Evolutionary conservation across 2,888 invertebrate species (phyloP).

Genomic region (Cremastinae sp.): DNA sequence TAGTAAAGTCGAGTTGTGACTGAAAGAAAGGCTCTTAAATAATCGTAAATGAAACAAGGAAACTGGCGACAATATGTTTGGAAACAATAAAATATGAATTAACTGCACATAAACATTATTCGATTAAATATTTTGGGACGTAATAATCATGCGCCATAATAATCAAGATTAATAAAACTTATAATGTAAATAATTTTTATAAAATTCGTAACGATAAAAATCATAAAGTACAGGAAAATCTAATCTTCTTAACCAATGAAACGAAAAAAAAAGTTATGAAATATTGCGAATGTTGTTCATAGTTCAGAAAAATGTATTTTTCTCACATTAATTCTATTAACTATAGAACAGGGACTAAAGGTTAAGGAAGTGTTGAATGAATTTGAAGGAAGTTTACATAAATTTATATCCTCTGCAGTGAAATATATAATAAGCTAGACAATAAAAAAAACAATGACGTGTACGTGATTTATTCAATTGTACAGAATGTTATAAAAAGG

Average conservation of each 20-base stretch:
- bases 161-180: not conserved
- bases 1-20: too few relatives aligned
- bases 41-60: conserved; percentile 12
- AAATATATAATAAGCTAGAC: not conserved
- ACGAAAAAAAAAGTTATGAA: too few relatives aligned
- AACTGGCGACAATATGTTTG: not conserved
- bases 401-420: too few relatives aligned
- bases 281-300: too few relatives aligned
- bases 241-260: too few relatives aligned
- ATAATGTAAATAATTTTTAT: conserved; percentile 5
- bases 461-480: not conserved
- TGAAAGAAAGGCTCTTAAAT: too few relatives aligned
- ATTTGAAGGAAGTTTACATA: not conserved
- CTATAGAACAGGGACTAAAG: not conserved
- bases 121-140: not conserved
- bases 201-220: not conserved
- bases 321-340: too few relatives aligned
- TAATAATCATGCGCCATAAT: too few relatives aligned
- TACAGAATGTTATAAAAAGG: not conserved
- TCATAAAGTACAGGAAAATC: too few relatives aligned
- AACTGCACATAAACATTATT: not conserved
- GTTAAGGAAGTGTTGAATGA: not conserved
- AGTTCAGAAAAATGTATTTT: too few relatives aligned
- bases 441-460: too few relatives aligned
- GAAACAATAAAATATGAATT: not conserved